phyloP scores from a whole-genome alignment of 2,888 invertebrate species.

The Sesamia inferens region DNA sequence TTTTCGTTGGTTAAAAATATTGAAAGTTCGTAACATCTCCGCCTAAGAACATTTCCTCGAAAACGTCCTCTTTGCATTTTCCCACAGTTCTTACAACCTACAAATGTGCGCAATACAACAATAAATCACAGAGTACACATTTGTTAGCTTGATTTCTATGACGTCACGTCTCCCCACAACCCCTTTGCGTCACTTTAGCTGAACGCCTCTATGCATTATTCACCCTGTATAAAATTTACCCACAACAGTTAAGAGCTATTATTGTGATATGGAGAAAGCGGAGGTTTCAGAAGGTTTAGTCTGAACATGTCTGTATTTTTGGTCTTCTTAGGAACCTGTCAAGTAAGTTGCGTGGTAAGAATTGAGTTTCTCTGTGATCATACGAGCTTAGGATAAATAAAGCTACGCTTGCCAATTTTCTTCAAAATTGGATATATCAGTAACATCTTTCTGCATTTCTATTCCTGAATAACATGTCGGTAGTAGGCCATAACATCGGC shows the following conservation, averaged over 20 bases:
- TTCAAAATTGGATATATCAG: not conserved
- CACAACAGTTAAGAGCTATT: slow-evolving; percentile 52
- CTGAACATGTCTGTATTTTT: not conserved
- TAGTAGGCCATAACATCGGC: no score
- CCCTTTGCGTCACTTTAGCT: slow-evolving; percentile 27
- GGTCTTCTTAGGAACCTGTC: not conserved
- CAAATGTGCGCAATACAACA: not conserved
- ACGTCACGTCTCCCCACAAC: slow-evolving; percentile 37
- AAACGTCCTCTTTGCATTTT: not conserved
- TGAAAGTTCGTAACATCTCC: not conserved
- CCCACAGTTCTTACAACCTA: not conserved
- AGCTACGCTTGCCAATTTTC: no score
- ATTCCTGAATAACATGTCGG: not conserved
- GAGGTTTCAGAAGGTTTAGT: slow-evolving; percentile 28
- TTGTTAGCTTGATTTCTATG: slow-evolving; percentile 47
- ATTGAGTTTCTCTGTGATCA: not conserved
- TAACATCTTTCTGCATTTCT: not conserved
- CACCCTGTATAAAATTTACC: slow-evolving; percentile 49
- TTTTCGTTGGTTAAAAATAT: not conserved
- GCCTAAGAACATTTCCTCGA: not conserved
- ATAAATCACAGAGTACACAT: slow-evolving; percentile 31
- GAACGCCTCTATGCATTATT: slow-evolving; percentile 54
- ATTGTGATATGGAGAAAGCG: slow-evolving; percentile 12
- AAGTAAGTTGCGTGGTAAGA: not conserved
- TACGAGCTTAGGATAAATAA: no score